Percentiles rank a stretch among this genome's conserved stretches.
Conservation (phyloP, 2,113 vertebrate genomes). For the Anser brachyrhynchus region DNA sequence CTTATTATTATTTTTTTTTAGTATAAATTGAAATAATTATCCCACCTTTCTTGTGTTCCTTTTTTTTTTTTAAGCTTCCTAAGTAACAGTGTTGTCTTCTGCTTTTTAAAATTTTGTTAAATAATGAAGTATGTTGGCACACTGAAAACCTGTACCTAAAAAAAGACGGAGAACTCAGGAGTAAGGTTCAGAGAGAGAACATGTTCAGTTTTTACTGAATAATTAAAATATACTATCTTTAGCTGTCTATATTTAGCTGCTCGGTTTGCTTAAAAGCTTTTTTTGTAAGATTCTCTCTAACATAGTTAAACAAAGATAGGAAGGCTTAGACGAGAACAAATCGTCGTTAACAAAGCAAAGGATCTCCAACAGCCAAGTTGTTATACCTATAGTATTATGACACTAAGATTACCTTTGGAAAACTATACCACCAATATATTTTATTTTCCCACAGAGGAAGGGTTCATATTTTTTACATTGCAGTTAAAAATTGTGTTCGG, state of each 20-base stretch:
- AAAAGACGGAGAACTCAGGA: conserved; percentile 53
- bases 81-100: conserved; percentile 40
- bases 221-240: conserved; percentile 68
- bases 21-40: not conserved
- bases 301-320: not conserved
- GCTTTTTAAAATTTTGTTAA: conserved; percentile 54
- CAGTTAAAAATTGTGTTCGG: not conserved
- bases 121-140: conserved; percentile 60
- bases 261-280: conserved; percentile 24
- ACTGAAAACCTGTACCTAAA: conserved; percentile 47
- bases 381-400: not conserved
- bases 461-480: not conserved
- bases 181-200: conserved; percentile 55
- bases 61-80: conserved; percentile 20
- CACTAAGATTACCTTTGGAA: not conserved
- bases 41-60: not conserved
- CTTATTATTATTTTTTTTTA: not conserved
- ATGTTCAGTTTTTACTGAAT: conserved; percentile 53
- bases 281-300: not conserved
- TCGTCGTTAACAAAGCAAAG: not conserved
- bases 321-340: not conserved
- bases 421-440: not conserved
- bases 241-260: conserved; percentile 57
- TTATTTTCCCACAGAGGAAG: not conserved
- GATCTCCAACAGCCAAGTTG: not conserved